These are phyloP conservation scores for Sinopyrophorus schimmeli DNA, from an alignment of 2,888 invertebrate species.

Conservation along the genomic window DNA sequence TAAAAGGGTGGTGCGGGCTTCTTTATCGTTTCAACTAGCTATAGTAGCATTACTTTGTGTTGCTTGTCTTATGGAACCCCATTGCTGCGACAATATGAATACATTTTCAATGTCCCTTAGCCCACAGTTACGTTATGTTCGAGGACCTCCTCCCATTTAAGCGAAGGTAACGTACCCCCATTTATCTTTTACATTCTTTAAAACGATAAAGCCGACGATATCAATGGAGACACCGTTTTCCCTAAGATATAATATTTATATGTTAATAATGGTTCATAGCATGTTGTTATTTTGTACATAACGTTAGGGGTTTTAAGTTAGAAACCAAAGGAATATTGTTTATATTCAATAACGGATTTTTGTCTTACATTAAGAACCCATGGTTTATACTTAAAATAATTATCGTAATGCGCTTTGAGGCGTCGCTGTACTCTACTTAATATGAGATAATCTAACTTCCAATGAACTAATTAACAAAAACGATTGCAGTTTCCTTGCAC, in stretches of 20 bases:
- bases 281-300: conserved; percentile 28
- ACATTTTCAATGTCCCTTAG: conserved; percentile 74
- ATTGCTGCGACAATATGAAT: conserved; percentile 79
- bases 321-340: conserved; percentile 15
- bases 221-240: background rate
- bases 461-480: too few relatives aligned
- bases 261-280: conserved; percentile 18
- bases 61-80: conserved; percentile 74
- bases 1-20: conserved; percentile 71
- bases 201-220: background rate
- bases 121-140: conserved; percentile 81
- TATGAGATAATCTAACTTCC: too few relatives aligned
- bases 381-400: conserved; percentile 16
- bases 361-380: conserved; percentile 28
- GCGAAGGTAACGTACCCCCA: background rate
- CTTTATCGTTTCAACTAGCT: conserved; percentile 77
- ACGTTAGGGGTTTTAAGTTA: conserved; percentile 15
- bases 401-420: conserved; percentile 15
- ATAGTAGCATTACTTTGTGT: conserved; percentile 72
- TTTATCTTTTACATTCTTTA: background rate
- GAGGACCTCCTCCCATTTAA: conserved; percentile 81
- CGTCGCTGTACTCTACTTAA: conserved; percentile 9
- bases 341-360: conserved; percentile 15
- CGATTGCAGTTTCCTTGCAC: too few relatives aligned
- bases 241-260: conserved; percentile 25